Percentiles rank a stretch among this genome's conserved stretches.
Conservation (phyloP, 2,797 vertebrate genomes). For the Geotrypetes seraphini region DNA sequence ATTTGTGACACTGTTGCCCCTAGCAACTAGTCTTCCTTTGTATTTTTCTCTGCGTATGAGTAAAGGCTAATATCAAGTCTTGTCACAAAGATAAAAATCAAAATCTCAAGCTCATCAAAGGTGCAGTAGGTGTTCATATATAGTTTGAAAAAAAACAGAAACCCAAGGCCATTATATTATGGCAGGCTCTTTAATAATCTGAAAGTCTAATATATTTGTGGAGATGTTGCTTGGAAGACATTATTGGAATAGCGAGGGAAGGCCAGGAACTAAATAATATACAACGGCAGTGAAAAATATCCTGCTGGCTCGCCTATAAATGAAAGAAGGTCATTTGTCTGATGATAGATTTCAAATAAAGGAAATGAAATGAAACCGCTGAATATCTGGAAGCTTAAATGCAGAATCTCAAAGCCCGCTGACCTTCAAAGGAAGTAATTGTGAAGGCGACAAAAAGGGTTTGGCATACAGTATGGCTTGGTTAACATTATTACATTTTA, state of each 20-base stretch:
- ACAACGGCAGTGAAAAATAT: too few relatives aligned
- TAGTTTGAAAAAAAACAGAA: conserved; percentile 8
- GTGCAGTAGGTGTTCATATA: conserved; percentile 23
- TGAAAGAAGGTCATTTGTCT: too few relatives aligned
- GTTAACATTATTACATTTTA: too few relatives aligned
- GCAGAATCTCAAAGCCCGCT: too few relatives aligned
- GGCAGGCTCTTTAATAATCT: conserved; percentile 28
- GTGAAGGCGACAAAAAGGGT: too few relatives aligned
- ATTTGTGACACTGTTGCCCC: conserved; percentile 33
- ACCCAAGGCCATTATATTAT: conserved; percentile 15
- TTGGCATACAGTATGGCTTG: too few relatives aligned
- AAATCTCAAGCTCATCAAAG: conserved; percentile 37
- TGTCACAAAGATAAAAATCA: conserved; percentile 28
- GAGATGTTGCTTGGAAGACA: conserved; percentile 8
- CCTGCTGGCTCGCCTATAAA: too few relatives aligned
- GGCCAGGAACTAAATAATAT: neutral
- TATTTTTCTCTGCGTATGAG: conserved; percentile 40
- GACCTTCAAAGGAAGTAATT: too few relatives aligned
- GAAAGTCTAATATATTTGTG: conserved; percentile 39
- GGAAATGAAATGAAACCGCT: too few relatives aligned
- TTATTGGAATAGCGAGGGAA: conserved; percentile 9
- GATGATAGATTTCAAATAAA: too few relatives aligned
- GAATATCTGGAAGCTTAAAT: too few relatives aligned
- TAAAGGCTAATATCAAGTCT: conserved; percentile 32
- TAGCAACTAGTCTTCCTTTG: conserved; percentile 25